These are phyloP conservation scores for Platorchestia sp. DNA, from an alignment of 1,140 invertebrate genomes.

Conservation along the genomic window DNA sequence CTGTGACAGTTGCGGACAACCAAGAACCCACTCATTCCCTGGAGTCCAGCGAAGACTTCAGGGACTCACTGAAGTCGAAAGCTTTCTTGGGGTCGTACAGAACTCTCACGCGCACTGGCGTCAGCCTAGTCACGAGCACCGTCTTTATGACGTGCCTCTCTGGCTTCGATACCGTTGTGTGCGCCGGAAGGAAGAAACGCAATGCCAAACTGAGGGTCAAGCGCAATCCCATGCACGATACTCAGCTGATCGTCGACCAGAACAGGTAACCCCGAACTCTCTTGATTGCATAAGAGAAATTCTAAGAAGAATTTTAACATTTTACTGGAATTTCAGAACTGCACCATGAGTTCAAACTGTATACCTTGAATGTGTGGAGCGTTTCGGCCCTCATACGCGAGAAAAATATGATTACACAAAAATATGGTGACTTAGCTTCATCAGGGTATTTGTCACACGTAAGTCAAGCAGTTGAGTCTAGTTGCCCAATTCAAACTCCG, in stretches of 20 bases:
- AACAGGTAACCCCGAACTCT: not conserved
- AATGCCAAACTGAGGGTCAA: not conserved
- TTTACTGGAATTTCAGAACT: too few species aligned
- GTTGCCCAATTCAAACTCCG: too few species aligned
- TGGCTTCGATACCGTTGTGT: not conserved
- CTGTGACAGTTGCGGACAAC: not conserved
- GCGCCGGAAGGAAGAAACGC: not conserved
- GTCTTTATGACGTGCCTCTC: not conserved
- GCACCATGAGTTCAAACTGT: too few species aligned
- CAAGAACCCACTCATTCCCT: not conserved
- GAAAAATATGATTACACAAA: not conserved
- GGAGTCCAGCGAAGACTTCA: not conserved
- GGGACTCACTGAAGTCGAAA: not conserved
- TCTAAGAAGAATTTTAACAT: too few species aligned
- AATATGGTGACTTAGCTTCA: not conserved
- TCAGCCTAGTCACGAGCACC: not conserved
- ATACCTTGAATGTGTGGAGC: too few species aligned
- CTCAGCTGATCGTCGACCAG: not conserved
- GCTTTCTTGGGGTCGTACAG: conserved; percentile 32
- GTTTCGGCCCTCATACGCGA: not conserved
- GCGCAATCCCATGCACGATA: not conserved
- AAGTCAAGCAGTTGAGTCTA: not conserved
- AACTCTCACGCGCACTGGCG: not conserved
- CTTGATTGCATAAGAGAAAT: too few species aligned
- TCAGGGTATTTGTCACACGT: not conserved